Conservation (phyloP, 2,888 invertebrate genomes). For the Euplexia lucipara region DNA sequence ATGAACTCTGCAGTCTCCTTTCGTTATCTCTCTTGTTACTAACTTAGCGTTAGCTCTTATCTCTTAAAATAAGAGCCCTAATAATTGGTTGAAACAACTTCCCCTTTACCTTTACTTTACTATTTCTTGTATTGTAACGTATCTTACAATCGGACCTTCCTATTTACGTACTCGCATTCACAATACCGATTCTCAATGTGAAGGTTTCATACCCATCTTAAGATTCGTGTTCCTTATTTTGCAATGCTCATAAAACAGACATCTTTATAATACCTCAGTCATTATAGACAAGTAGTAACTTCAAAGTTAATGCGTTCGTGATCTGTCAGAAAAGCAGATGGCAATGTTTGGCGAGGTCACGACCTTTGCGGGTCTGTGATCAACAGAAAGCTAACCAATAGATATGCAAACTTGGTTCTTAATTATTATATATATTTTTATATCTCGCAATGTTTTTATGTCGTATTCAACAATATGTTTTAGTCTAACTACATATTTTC, state of each 20-base stretch:
- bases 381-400: constrained; percentile 34
- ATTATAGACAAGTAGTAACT: constrained; percentile 29
- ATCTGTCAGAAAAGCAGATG: constrained; percentile 58
- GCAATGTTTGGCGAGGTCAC: constrained; percentile 50
- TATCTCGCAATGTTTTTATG: not conserved
- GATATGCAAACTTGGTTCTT: constrained; percentile 29
- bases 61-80: too few relatives aligned
- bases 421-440: constrained; percentile 8
- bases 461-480: not conserved
- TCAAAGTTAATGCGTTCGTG: constrained; percentile 44
- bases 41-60: too few relatives aligned
- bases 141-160: not conserved
- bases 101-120: too few relatives aligned
- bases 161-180: not conserved
- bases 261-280: constrained; percentile 37
- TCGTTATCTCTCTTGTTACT: too few relatives aligned
- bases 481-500: not conserved
- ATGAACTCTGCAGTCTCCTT: too few relatives aligned
- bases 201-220: constrained; percentile 30
- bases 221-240: constrained; percentile 25
- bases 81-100: too few relatives aligned
- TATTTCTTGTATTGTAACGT: not conserved
- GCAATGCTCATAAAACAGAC: constrained; percentile 32
- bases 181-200: constrained; percentile 2
- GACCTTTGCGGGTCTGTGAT: constrained; percentile 39